Conservation (phyloP, 2,888 invertebrate species). For the Tholera decimalis region DNA sequence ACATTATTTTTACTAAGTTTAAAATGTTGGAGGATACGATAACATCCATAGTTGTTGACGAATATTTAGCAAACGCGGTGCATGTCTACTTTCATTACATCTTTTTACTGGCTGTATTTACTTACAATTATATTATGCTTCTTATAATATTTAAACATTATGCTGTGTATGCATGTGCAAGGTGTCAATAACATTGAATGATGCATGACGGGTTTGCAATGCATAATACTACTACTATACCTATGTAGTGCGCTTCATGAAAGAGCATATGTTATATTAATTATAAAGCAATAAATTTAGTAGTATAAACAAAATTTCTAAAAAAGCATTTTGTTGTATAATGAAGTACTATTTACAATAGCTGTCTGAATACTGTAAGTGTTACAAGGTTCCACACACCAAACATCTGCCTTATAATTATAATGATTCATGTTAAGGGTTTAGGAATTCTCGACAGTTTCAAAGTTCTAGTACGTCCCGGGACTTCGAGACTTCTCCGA, state of each 20-base stretch:
- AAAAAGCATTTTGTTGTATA: no score
- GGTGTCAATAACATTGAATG: slow-evolving; percentile 29
- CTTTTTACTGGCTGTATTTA: slow-evolving; percentile 31
- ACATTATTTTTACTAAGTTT: background rate
- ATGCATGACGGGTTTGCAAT: slow-evolving; percentile 54
- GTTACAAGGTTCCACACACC: slow-evolving; percentile 22
- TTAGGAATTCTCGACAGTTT: no score
- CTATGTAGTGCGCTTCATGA: slow-evolving; percentile 30
- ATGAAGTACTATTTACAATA: background rate
- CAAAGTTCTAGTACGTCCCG: no score
- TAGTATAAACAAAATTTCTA: background rate
- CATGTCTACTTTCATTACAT: slow-evolving; percentile 44
- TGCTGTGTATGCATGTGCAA: slow-evolving; percentile 47
- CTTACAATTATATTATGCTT: slow-evolving; percentile 35
- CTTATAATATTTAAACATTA: slow-evolving; percentile 21
- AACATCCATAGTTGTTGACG: background rate
- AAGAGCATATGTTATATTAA: background rate
- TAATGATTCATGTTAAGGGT: no score
- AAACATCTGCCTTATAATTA: no score
- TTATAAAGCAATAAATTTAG: slow-evolving; percentile 6
- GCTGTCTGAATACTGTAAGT: no score
- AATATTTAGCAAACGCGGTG: slow-evolving; percentile 18
- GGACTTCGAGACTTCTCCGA: no score
- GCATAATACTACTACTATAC: slow-evolving; percentile 23
- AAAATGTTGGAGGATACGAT: background rate